Evolutionary conservation across 2,797 vertebrate genomes (phyloP), one percentile per base, ranked within the genome.

Genomic region (Pelobates cultripes): DNA sequence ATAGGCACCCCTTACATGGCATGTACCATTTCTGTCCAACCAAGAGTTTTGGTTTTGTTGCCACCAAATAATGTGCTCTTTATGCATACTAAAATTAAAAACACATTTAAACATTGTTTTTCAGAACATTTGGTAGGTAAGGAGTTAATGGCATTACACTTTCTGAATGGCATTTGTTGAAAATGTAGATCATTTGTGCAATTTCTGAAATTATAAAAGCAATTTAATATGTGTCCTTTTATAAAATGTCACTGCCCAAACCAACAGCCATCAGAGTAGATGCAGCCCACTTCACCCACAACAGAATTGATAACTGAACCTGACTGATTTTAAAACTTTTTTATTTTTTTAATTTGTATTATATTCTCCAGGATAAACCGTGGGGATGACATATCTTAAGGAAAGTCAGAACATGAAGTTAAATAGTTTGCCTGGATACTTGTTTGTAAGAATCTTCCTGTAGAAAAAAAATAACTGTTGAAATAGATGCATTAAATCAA

Each of bases 401-500:
- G 53, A 63, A 45, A 14, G 71, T 70, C 76, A 78, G 71, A 64
- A 63, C 73, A 40, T 61, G 71, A 83, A 75, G 76, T 79, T 28
- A 61, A 83, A 83, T 74, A 47, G 57, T 67, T 64, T 69, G 70
- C 81, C 75, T 43, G 70, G 70, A 15, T 51, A 61, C 9, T 47
- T 70, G 68, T 40, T 74, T 47, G 43, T 51, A 53, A 44, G 70
- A 75, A 53, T 53, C 43, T 51, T 68, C 42, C 75, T 70, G 51
- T 60, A 73, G 15, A 70, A 75, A 78, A 83, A 63, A 43, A 74
- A 15, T 51, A 78, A 57, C 3, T 1, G 10, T 51, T 51, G 5
- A 57, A 57, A 12, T 57, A 57, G 10, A 14, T 57, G 66, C 81
- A 78, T 78, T 83, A 83, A 83, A 78, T 83, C 76, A 83, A 75